Conservation (phyloP, 2,888 invertebrate species). For the Oscheius sp. region DNA sequence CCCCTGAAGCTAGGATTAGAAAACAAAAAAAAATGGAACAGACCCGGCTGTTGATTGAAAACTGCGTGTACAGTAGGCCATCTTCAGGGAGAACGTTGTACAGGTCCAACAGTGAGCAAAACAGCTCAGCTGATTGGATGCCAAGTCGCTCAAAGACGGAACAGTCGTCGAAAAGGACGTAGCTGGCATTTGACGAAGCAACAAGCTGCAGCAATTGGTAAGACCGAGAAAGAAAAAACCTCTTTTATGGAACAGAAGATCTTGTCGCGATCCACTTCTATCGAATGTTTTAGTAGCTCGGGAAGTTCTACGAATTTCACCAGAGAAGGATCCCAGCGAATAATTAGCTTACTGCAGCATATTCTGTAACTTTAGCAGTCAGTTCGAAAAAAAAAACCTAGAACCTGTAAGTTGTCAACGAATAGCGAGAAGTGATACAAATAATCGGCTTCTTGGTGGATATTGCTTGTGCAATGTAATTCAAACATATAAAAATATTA, state of each 20-base stretch:
- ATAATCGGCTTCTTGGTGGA: conserved; percentile 6
- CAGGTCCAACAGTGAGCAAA: not conserved
- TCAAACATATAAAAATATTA: not conserved
- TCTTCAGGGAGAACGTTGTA: conserved; percentile 14
- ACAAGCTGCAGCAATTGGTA: not conserved
- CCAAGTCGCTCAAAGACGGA: conserved; percentile 30
- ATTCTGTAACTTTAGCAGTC: conserved; percentile 35
- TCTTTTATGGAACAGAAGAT: not conserved
- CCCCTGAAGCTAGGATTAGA: conserved; percentile 4
- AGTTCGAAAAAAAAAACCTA: not conserved
- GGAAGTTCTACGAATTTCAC: conserved; percentile 41
- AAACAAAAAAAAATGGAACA: not conserved
- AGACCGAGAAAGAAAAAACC: conserved; percentile 6
- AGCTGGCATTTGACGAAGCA: not conserved
- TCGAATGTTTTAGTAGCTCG: conserved; percentile 11
- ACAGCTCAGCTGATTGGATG: not conserved
- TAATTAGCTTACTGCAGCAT: conserved; percentile 45
- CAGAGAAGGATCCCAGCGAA: conserved; percentile 44
- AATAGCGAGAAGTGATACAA: conserved; percentile 14
- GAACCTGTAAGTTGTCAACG: conserved; percentile 12
- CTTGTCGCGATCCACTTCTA: not conserved
- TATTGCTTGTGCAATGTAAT: conserved; percentile 12
- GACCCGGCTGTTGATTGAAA: conserved; percentile 12
- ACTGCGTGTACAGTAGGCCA: conserved; percentile 24
- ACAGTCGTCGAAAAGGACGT: conserved; percentile 26